A percentile compares a stretch with the other conserved stretches of the same genome.
These are phyloP conservation scores for Coreius guichenoti DNA, from an alignment of 2,797 vertebrate genomes.

Conservation along the genomic window DNA sequence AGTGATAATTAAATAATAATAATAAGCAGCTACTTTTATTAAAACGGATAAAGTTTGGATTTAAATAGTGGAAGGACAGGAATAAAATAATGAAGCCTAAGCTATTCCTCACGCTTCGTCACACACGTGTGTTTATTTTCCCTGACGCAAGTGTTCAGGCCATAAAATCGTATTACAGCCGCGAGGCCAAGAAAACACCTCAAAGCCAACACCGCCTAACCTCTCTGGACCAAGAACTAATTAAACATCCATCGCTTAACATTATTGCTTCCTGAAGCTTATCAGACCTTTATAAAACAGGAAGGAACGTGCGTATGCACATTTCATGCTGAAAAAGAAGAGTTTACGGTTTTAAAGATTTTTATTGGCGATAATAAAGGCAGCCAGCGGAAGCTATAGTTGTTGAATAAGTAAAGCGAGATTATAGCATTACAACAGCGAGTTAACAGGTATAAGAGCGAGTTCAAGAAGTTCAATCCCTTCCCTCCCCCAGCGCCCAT, in stretches of 20 bases:
- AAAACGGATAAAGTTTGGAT: not conserved
- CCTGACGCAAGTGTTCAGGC: conserved; percentile 47
- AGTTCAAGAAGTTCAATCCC: conserved; percentile 62
- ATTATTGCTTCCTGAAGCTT: conserved; percentile 53
- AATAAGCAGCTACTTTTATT: not conserved
- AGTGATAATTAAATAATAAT: not conserved
- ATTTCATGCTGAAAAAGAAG: not conserved
- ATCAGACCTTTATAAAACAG: conserved; percentile 35
- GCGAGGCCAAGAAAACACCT: conserved; percentile 31
- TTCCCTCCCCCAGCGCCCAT: conserved; percentile 20
- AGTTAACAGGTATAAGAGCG: conserved; percentile 55
- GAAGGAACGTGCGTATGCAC: not conserved
- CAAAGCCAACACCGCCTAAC: conserved; percentile 3
- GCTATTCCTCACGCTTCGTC: not conserved
- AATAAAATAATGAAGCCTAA: not conserved
- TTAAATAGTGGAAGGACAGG: not conserved
- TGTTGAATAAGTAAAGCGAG: conserved; percentile 30
- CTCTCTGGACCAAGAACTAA: conserved; percentile 36
- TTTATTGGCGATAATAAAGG: conserved; percentile 29
- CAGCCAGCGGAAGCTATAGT: not conserved
- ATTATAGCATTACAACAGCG: conserved; percentile 37
- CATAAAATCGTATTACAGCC: conserved; percentile 44
- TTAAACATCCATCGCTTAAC: conserved; percentile 49
- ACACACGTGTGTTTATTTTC: conserved; percentile 39
- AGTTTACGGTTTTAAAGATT: conserved; percentile 19